phyloP scores from a whole-genome alignment of 2,888 invertebrate species.

The Meteorus colon region DNA sequence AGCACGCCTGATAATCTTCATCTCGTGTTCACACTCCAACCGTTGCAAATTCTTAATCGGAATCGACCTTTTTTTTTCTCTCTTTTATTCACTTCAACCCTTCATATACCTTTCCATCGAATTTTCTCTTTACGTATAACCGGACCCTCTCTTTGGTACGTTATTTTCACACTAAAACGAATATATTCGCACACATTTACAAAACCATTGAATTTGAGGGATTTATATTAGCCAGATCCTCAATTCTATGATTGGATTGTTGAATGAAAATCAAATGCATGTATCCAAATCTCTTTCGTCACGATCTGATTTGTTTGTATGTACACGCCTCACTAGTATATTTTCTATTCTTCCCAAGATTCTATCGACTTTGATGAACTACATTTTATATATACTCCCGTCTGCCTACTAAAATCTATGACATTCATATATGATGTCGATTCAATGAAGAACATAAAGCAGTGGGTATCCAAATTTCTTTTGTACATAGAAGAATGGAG shows the following conservation, averaged over 20 bases:
- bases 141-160: background rate
- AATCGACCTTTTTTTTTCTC: background rate
- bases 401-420: too few relatives aligned
- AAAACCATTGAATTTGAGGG: background rate
- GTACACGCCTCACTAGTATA: background rate
- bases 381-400: background rate
- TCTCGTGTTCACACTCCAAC: background rate
- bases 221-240: background rate
- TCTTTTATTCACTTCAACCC: background rate
- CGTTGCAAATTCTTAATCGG: background rate
- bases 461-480: too few relatives aligned
- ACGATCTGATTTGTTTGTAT: conserved; percentile 20
- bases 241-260: background rate
- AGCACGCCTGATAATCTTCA: conserved; percentile 25
- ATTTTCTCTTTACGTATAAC: background rate
- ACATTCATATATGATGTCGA: too few relatives aligned
- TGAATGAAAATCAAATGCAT: conserved; percentile 24
- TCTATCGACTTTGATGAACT: conserved; percentile 18
- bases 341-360: background rate
- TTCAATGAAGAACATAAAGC: too few relatives aligned
- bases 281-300: conserved; percentile 25
- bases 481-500: too few relatives aligned
- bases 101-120: conserved; percentile 3
- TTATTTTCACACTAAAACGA: background rate
- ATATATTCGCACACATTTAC: conserved; percentile 7